Evolutionary conservation across 2,888 invertebrate genomes (phyloP), one percentile per base, ranked within the genome.

Genomic region (Zygogramma bicolorata): DNA sequence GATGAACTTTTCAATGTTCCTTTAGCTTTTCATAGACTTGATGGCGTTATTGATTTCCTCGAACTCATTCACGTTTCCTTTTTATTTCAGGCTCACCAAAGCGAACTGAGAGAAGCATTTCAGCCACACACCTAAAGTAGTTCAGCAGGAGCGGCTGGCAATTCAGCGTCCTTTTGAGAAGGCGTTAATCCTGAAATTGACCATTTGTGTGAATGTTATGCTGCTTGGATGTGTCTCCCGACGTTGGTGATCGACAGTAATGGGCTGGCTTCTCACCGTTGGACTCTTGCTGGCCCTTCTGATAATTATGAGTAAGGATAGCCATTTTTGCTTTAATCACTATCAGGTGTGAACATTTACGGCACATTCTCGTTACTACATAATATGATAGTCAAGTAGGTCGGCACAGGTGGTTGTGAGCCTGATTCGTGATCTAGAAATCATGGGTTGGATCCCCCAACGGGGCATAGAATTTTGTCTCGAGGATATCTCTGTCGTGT

Each of bases 231-330:
- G 79, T 74, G 76, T 68, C 72, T 71, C 57, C 71, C 80, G 75
- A 75, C 71, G 78, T 81, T 87, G 86, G 85, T 88, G 87, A 87
- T 86, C 86, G 81, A 82, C 85, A 86, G 87, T 85, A 82, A 88
- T 88, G 88, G 88, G 88, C 87, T 88, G 88, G 87, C 87, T 88
- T 81, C 84, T 87, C 78, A 84, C 87, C 79, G 84, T 85, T 81
- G 85, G 85, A 82, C 84, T 88, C 79, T 83, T 87, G 83, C 85
- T 88, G 79, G 84, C 86, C 85, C 84, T 88, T 83, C 84, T 86
- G 83, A 85, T 86, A 81, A 82, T 88, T 81, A 86, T 87, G 84
- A 87, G 86, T 86, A 80, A 84, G 80, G 72, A 57, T 57, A 20
- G 5, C 22, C 25, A n/a, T 22, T 27, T n/a, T n/a, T n/a, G n/a